Percentiles rank a stretch among this genome's conserved stretches.
Conservation (phyloP, 2,797 vertebrate genomes). For the Heteromormyrus szaboi region DNA sequence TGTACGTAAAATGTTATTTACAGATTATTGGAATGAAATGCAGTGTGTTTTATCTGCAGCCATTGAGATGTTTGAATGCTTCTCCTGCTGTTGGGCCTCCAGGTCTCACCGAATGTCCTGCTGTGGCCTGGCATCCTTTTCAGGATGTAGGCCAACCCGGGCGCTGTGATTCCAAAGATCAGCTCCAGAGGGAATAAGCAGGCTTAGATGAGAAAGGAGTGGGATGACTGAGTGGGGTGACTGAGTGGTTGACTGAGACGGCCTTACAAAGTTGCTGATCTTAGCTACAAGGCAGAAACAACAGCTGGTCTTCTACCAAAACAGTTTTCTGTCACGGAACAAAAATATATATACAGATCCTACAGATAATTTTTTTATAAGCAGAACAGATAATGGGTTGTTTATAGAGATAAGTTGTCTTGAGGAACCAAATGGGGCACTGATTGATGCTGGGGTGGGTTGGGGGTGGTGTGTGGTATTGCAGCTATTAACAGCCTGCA, state of each 20-base stretch:
- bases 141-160: background rate
- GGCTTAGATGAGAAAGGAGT: background rate
- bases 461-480: background rate
- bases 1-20: background rate
- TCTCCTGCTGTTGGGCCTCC: background rate
- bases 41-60: background rate
- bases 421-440: background rate
- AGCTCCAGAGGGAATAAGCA: background rate
- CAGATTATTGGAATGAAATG: background rate
- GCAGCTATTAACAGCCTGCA: background rate
- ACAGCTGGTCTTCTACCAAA: background rate
- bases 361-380: slow-evolving; percentile 5
- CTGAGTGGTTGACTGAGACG: background rate
- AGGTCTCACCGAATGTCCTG: background rate
- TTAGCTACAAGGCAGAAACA: background rate
- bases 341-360: background rate
- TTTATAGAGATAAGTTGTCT: slow-evolving; percentile 6
- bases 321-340: background rate
- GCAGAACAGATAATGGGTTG: slow-evolving; percentile 8
- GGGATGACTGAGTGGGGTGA: background rate
- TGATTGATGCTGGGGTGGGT: background rate
- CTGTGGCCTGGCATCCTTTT: background rate
- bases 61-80: background rate
- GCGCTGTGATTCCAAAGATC: background rate
- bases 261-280: background rate